Evolutionary conservation across 37 sponge, comb jelly and placozoan species (phyloP).

Genomic region (Beroe forskalii): DNA sequence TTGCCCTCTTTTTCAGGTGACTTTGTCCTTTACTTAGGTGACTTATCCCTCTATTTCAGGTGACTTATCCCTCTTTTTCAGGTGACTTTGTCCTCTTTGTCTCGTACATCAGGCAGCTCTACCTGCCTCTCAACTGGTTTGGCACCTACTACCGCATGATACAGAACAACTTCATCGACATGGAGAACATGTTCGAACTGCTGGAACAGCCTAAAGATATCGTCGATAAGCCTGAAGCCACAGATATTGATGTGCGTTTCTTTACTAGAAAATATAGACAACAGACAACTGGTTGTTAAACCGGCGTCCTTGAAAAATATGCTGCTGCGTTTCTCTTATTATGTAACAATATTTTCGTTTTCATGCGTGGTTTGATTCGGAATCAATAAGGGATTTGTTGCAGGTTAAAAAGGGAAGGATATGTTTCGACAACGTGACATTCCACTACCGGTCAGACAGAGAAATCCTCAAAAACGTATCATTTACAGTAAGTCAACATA

Average conservation of each 20-base stretch:
- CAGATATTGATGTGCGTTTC: constrained; percentile 22
- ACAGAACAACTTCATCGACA: constrained; percentile 95
- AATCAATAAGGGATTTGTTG: too few species aligned
- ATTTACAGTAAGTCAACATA: constrained; percentile 69
- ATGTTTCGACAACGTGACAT: constrained; percentile 85
- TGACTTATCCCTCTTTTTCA: too few species aligned
- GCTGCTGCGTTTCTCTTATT: too few species aligned
- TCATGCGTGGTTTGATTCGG: too few species aligned
- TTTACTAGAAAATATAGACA: too few species aligned
- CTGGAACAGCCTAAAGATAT: constrained; percentile 82
- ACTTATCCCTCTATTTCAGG: too few species aligned
- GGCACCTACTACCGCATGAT: constrained; percentile 94
- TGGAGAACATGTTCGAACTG: constrained; percentile 99
- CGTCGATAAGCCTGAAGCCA: constrained; percentile 67
- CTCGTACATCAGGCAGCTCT: constrained; percentile 95
- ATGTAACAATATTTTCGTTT: too few species aligned
- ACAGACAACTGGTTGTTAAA: too few species aligned
- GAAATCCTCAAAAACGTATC: constrained; percentile 80
- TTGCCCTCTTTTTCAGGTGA: too few species aligned
- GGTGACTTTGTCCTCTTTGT: constrained; percentile 98
- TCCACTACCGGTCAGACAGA: constrained; percentile 82
- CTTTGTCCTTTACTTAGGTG: too few species aligned
- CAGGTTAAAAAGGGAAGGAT: constrained; percentile 72
- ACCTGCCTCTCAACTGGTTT: constrained; percentile 93
- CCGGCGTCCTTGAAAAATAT: neutral